Evolutionary conservation across 2,888 invertebrate species (phyloP), one percentile per base, ranked within the genome.

Genomic region (Gnatocerus cornutus): DNA sequence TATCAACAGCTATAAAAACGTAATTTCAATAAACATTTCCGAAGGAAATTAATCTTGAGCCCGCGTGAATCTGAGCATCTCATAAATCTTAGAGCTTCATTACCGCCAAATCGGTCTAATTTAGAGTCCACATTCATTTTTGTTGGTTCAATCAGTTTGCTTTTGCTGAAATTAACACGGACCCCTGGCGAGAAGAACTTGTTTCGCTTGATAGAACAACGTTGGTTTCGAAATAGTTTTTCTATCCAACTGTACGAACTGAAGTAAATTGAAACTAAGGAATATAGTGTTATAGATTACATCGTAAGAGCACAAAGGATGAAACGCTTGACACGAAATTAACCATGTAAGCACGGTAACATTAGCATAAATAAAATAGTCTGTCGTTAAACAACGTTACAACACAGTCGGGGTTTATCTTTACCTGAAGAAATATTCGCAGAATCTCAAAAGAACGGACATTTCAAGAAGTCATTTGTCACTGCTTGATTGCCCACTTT

Each of bases 291-390:
- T 46, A 29, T 53, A 52, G 39, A 52, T 63, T 53, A 63, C 10
- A n/a, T 39, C 21, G 50, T 50, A 62, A 53, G 46, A 46, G 39
- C 27, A 59, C 55, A 56, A 59, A 39, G 58, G 74, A 74, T 76
- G 73, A 73, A 69, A 72, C 27, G 55, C 48, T 52, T 45, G 68
- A 71, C 68, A 68, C 48, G 68, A 64, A 71, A 71, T 71, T 71
- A 71, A 48, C 59, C 65, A 52, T 71, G 68, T 71, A 71, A 58
- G 64, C 68, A 63, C 52, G 59, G 21, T 5, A 41, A 68, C 59
- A 68, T 71, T 68, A 68, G 55, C 71, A 71, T 71, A 71, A 71
- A 71, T 71, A 71, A 68, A 59, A 59, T 43, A n/a, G 46, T 33
- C 55, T 64, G 71, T 71, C 71, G 55, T 59, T 64, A 61, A 68